phyloP scores from a whole-genome alignment of 1,140 invertebrate genomes.

The Calephelis virginiensis region DNA sequence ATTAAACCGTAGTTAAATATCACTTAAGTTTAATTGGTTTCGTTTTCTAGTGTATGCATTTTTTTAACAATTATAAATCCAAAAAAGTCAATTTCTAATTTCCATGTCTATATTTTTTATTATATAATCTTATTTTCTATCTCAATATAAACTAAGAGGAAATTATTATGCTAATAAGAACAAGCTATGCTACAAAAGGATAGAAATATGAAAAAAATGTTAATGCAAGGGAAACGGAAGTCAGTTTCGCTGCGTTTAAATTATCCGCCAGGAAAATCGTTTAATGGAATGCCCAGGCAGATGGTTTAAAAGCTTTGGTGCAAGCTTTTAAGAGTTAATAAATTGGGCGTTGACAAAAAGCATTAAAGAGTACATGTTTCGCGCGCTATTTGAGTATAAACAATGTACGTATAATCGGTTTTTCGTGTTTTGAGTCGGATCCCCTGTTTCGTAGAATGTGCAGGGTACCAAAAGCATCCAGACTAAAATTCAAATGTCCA shows the following conservation, averaged over 20 bases:
- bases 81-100: too few relatives aligned
- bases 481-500: slow-evolving; percentile 45
- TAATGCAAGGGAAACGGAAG: not conserved
- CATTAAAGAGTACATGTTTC: slow-evolving; percentile 55
- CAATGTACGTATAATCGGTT: slow-evolving; percentile 67
- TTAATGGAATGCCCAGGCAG: slow-evolving; percentile 38
- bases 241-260: not conserved
- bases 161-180: too few relatives aligned
- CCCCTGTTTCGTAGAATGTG: slow-evolving; percentile 51
- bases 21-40: too few relatives aligned
- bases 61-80: too few relatives aligned
- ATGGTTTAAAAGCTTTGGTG: slow-evolving; percentile 57
- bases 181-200: too few relatives aligned
- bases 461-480: slow-evolving; percentile 41
- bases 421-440: slow-evolving; percentile 67
- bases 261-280: slow-evolving; percentile 28
- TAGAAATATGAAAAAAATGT: too few relatives aligned
- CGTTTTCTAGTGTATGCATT: too few relatives aligned
- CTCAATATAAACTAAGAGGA: too few relatives aligned
- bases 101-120: too few relatives aligned
- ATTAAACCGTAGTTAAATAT: too few relatives aligned
- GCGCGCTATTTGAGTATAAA: slow-evolving; percentile 59
- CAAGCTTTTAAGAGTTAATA: slow-evolving; percentile 67
- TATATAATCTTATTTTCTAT: too few relatives aligned
- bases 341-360: slow-evolving; percentile 63